These are phyloP conservation scores for Phaonia tiefii DNA, from an alignment of 2,888 invertebrate species.

Conservation along the genomic window DNA sequence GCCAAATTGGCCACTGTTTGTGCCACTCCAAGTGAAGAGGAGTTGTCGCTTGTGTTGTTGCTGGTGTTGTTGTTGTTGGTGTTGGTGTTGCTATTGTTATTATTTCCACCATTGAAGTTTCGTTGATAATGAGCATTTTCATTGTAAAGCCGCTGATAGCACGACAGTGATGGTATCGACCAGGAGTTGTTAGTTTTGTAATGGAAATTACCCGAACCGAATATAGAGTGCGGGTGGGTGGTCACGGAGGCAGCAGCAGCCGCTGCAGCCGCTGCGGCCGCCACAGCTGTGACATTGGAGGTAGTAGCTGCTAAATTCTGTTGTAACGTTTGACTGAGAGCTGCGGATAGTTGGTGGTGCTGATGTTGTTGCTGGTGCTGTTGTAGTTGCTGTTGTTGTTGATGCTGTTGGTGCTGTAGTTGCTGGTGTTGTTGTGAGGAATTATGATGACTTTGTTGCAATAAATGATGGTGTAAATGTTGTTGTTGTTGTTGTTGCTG, in stretches of 20 bases:
- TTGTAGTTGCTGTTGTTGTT: conserved; percentile 64
- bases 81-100: conserved; percentile 53
- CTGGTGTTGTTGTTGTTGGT: conserved; percentile 62
- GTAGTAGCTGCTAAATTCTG: conserved; percentile 69
- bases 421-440: conserved; percentile 69
- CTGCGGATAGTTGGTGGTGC: conserved; percentile 73
- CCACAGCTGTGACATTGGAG: conserved; percentile 64
- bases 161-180: conserved; percentile 77
- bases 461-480: conserved; percentile 70
- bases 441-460: conserved; percentile 70
- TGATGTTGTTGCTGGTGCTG: conserved; percentile 61
- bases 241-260: conserved; percentile 66
- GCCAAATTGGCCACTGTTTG: conserved; percentile 47
- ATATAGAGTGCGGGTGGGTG: conserved; percentile 79
- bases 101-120: conserved; percentile 70
- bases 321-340: conserved; percentile 73
- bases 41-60: conserved; percentile 56
- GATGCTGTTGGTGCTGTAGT: conserved; percentile 65
- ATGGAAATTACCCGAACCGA: conserved; percentile 79
- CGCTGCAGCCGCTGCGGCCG: conserved; percentile 71
- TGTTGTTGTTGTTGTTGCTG: conserved; percentile 72
- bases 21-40: conserved; percentile 48
- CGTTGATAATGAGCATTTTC: conserved; percentile 78
- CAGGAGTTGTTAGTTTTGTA: conserved; percentile 80
- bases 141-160: conserved; percentile 78